These are phyloP conservation scores for Alces alces DNA, from an alignment of 2,113 vertebrate genomes.

Conservation along the genomic window DNA sequence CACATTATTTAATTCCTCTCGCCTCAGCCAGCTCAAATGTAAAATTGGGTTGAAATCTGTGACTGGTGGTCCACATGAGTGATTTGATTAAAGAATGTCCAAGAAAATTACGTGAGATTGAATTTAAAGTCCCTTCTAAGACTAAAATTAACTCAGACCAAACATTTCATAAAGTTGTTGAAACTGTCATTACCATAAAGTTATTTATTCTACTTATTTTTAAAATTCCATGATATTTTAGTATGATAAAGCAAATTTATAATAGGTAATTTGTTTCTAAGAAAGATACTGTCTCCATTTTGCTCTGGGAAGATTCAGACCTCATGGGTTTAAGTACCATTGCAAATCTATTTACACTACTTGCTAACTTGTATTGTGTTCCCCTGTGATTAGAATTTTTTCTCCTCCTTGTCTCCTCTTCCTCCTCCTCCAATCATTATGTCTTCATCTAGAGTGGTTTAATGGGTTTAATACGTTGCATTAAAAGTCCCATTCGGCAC, in stretches of 20 bases:
- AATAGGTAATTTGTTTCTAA: neutral
- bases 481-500: neutral
- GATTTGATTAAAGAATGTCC: slow-evolving; percentile 51
- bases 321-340: neutral
- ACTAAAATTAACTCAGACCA: slow-evolving; percentile 15
- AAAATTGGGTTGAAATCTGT: slow-evolving; percentile 54
- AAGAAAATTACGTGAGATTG: slow-evolving; percentile 52
- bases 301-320: neutral
- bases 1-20: slow-evolving; percentile 36
- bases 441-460: neutral
- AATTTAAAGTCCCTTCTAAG: slow-evolving; percentile 17
- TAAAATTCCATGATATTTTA: neutral
- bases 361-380: neutral
- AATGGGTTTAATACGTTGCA: neutral
- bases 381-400: neutral
- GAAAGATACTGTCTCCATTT: neutral
- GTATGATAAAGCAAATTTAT: neutral
- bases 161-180: slow-evolving; percentile 31
- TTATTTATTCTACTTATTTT: neutral
- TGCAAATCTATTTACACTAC: neutral
- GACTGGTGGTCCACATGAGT: slow-evolving; percentile 31
- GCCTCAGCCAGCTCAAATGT: slow-evolving; percentile 37
- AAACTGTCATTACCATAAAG: neutral
- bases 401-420: neutral
- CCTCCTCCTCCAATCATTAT: neutral